These are phyloP conservation scores for Bursaphelenchus okinawaensis DNA, from an alignment of 2,888 invertebrate species.

Conservation along the genomic window DNA sequence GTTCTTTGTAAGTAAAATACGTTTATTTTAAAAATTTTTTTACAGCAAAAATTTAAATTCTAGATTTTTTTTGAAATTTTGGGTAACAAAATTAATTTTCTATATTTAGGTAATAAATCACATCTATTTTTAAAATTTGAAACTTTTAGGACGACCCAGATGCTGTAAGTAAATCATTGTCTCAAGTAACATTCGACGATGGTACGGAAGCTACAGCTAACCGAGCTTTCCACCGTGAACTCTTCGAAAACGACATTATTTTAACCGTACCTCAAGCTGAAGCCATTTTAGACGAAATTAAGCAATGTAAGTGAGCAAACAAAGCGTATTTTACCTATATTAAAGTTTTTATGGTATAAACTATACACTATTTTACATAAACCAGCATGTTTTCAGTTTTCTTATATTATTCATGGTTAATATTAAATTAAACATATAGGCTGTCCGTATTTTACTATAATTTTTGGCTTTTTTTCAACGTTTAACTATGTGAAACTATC, in stretches of 20 bases:
- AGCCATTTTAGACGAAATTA: conserved; percentile 36
- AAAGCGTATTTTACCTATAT: no score
- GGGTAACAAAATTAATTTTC: neutral
- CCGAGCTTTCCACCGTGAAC: conserved; percentile 27
- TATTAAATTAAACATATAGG: no score
- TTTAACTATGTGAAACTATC: conserved; percentile 10
- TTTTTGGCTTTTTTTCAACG: no score
- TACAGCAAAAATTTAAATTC: neutral
- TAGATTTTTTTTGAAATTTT: neutral
- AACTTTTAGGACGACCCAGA: conserved; percentile 23
- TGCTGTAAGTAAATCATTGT: conserved; percentile 8
- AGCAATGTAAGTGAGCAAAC: conserved; percentile 18
- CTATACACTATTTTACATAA: no score
- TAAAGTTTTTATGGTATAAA: no score
- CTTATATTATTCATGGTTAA: neutral
- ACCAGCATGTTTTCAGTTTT: no score
- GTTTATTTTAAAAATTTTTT: neutral
- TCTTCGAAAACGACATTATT: conserved; percentile 54
- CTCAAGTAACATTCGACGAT: conserved; percentile 33
- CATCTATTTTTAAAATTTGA: neutral
- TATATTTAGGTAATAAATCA: neutral
- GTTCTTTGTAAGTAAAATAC: conserved; percentile 19
- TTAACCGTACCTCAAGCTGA: conserved; percentile 49
- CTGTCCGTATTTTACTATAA: no score
- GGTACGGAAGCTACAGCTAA: conserved; percentile 51